Evolutionary conservation across 2,113 vertebrate species (phyloP).

Genomic region (Fulica atra): DNA sequence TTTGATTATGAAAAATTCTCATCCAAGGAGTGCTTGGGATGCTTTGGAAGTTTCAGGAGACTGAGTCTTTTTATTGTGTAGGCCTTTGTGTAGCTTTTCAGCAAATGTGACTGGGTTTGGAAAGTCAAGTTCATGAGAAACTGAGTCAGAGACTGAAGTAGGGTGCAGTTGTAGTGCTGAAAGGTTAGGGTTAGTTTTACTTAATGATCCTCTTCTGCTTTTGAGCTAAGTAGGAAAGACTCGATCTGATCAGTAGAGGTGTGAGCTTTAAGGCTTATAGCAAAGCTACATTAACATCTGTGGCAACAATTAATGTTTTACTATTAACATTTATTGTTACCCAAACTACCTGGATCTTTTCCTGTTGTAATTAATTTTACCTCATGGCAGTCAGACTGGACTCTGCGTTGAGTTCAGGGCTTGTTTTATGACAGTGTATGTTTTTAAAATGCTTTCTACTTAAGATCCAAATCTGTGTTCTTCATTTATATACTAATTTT

Average conservation of each 20-base stretch:
- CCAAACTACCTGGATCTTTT: not conserved
- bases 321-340: not conserved
- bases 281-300: not conserved
- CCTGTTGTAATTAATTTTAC: not conserved
- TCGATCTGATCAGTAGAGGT: not conserved
- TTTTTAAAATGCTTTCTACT: not conserved
- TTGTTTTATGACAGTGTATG: not conserved
- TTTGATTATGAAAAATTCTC: not conserved
- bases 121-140: not conserved
- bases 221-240: not conserved
- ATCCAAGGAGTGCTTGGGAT: not conserved
- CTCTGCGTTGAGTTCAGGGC: not conserved
- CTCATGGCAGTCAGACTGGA: not conserved
- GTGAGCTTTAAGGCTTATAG: not conserved
- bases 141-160: not conserved
- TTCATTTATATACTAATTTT: not conserved
- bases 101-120: not conserved
- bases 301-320: not conserved
- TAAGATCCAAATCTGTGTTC: not conserved
- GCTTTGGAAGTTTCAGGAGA: not conserved
- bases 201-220: not conserved
- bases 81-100: not conserved
- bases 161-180: not conserved
- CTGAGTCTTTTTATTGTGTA: not conserved
- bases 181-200: too few relatives aligned